Percentiles rank a stretch among this genome's conserved stretches.
Evolutionary conservation across 2,888 invertebrate genomes (phyloP).

Genomic region (Pedicia rivosa): DNA sequence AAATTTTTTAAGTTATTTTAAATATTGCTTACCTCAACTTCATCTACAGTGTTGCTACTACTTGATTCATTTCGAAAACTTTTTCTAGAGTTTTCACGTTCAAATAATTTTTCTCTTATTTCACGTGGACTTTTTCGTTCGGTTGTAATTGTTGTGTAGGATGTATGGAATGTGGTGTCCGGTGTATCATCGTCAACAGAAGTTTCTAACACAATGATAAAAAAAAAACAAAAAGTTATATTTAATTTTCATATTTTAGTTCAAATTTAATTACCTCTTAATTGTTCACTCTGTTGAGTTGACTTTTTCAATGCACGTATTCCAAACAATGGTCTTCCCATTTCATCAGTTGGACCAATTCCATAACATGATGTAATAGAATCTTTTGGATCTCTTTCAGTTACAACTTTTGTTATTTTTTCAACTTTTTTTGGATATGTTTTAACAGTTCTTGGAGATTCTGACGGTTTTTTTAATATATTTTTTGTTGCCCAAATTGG

Average conservation of each 20-base stretch:
- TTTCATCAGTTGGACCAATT: conserved; percentile 66
- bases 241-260: no score
- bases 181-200: no score
- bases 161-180: no score
- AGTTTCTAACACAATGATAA: no score
- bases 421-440: conserved; percentile 31
- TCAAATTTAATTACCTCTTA: conserved; percentile 48
- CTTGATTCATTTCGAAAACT: no score
- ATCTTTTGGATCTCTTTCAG: conserved; percentile 30
- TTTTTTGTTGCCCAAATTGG: conserved; percentile 46
- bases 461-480: conserved; percentile 37
- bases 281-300: conserved; percentile 39
- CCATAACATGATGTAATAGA: conserved; percentile 68
- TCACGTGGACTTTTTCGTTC: conserved; percentile 10
- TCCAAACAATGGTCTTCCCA: conserved; percentile 64
- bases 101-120: conserved; percentile 2
- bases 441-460: conserved; percentile 13
- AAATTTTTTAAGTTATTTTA: no score
- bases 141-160: conserved; percentile 1
- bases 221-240: no score
- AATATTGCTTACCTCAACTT: no score
- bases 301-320: conserved; percentile 51
- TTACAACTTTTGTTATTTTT: conserved; percentile 20
- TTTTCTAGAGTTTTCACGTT: neutral
- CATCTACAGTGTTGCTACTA: no score